phyloP scores from a whole-genome alignment of 2,797 vertebrate genomes.

The Aldrovandia affinis region DNA sequence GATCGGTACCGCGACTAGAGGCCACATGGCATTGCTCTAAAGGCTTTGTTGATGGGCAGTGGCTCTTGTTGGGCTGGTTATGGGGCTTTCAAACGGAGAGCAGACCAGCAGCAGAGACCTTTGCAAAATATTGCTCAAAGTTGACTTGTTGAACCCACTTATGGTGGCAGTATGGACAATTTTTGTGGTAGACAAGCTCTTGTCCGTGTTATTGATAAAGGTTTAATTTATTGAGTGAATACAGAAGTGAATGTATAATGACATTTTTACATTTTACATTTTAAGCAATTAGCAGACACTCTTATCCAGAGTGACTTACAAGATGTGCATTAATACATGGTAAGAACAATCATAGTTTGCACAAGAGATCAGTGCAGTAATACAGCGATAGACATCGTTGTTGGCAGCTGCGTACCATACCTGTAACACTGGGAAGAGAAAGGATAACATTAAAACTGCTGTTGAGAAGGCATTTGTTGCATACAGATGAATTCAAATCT shows the following conservation, averaged over 20 bases:
- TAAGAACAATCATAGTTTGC: no score
- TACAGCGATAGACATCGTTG: no score
- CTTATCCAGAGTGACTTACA: no score
- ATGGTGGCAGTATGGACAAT: background rate
- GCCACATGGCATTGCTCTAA: background rate
- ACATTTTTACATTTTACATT: no score
- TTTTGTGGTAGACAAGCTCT: background rate
- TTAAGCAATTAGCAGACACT: no score
- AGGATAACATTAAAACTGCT: no score
- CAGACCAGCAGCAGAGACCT: background rate
- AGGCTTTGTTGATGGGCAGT: background rate
- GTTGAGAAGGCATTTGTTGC: no score
- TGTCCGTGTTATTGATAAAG: background rate
- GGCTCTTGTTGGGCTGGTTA: background rate
- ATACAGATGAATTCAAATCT: no score
- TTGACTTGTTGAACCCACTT: background rate
- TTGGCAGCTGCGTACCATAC: no score
- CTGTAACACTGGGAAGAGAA: no score
- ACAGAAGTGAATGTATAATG: background rate
- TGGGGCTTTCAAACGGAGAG: background rate
- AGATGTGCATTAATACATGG: no score
- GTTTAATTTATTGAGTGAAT: background rate
- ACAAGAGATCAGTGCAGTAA: no score
- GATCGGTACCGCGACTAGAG: background rate
- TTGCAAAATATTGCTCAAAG: background rate